These are phyloP conservation scores for Discoglossus pictus DNA, from an alignment of 2,797 vertebrate genomes.

Conservation along the genomic window DNA sequence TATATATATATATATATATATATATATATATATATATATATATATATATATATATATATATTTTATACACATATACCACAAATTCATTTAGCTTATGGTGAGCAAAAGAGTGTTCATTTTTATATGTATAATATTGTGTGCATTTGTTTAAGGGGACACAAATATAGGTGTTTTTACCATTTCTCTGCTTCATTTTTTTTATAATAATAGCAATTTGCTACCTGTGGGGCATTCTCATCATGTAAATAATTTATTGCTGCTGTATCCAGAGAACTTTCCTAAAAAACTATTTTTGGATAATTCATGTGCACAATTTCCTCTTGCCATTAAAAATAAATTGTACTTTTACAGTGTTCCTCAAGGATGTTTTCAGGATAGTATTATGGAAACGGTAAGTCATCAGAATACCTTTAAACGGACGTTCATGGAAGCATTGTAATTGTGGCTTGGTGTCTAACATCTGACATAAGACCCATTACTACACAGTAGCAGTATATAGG, in stretches of 20 bases:
- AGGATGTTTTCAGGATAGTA: constrained; percentile 6
- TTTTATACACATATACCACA: too few relatives aligned
- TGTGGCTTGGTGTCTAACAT: neutral
- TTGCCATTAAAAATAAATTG: constrained; percentile 31
- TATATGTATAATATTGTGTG: too few relatives aligned
- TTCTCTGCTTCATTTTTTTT: too few relatives aligned
- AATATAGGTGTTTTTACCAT: too few relatives aligned
- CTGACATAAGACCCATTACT: neutral
- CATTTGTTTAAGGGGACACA: too few relatives aligned
- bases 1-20: too few relatives aligned
- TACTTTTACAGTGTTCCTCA: constrained; percentile 8
- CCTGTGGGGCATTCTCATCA: constrained; percentile 10
- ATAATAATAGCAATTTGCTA: too few relatives aligned
- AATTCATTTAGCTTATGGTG: too few relatives aligned
- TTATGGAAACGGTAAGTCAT: constrained; percentile 28
- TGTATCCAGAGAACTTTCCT: neutral
- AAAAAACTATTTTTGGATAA: constrained; percentile 19
- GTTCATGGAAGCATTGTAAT: neutral
- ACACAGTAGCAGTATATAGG: neutral
- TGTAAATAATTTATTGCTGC: neutral
- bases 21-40: too few relatives aligned
- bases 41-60: too few relatives aligned
- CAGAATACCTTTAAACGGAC: constrained; percentile 20
- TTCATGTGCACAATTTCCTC: constrained; percentile 13
- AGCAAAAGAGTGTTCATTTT: too few relatives aligned